Evolutionary conservation across 2,113 vertebrate genomes (phyloP).

Genomic region (Coryphaenoides rupestris): DNA sequence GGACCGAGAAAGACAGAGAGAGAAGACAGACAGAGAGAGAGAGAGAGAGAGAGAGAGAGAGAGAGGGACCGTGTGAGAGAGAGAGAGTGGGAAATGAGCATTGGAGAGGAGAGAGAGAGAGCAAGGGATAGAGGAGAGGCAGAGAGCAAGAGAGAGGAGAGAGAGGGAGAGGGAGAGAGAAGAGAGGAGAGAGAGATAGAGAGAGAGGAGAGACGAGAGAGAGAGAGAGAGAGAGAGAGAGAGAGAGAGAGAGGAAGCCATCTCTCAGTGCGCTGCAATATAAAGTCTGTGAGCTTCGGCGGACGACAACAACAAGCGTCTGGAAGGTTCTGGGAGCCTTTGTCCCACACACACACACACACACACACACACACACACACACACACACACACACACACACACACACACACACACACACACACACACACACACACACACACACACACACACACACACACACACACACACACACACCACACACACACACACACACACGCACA

Average conservation of each 20-base stretch:
- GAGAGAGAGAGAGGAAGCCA: conserved; percentile 65
- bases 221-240: conserved; percentile 6
- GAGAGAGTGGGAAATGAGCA: conserved; percentile 35
- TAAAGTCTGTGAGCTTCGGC: conserved; percentile 57
- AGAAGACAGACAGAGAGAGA: not conserved
- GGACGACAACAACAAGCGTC: conserved; percentile 64
- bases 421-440: too few relatives aligned
- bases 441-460: conserved; percentile 32
- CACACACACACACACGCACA: conserved; percentile 60
- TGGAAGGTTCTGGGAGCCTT: conserved; percentile 66
- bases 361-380: conserved; percentile 22
- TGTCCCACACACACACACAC: conserved; percentile 79
- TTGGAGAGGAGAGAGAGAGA: conserved; percentile 12
- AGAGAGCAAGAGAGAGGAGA: not conserved
- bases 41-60: not conserved
- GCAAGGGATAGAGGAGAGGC: not conserved
- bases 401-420: conserved; percentile 18
- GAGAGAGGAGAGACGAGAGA: conserved; percentile 19
- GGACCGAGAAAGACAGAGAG: too few relatives aligned
- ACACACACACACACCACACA: too few relatives aligned
- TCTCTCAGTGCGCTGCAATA: conserved; percentile 73
- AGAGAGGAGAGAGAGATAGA: conserved; percentile 23
- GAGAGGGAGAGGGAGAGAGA: not conserved
- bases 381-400: not conserved
- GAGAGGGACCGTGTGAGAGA: conserved; percentile 53